Evolutionary conservation across 2,797 vertebrate genomes (phyloP), one percentile per base, ranked within the genome.

Genomic region (Peromyscus nudipes): DNA sequence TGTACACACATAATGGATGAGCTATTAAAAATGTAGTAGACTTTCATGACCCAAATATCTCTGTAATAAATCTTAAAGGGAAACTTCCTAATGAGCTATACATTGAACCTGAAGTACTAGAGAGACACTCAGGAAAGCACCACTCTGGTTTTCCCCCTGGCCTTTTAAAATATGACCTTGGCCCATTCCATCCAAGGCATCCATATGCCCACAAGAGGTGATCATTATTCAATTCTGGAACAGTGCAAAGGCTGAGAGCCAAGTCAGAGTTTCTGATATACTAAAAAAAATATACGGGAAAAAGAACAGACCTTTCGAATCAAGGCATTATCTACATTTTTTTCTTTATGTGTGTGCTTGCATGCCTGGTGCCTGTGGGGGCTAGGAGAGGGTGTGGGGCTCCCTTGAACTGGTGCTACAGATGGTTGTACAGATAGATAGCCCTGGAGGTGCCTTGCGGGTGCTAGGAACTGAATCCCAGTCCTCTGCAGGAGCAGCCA

Each of bases 41-140:
- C 29, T 92, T 96, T 97, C 16, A 67, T 49, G 93, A 88, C 8
- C 37, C 79, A 25, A 92, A 96, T 10, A 4, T 85, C 7, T 89
- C 52, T 43, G 23, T 92, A 64, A 83, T 82, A 76, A 94, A 80
- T 95, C 73, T 91, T 80, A 73, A 96, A 91, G 89, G 93, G 40
- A 93, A 93, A 90, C 84, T 82, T 88, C 55, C 60, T 62, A 80
- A 88, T 77, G 93, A 92, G 89, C 75, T 92, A 16, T 49, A 81
- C 60, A 91, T 94, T 79, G 31, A 92, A 80, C 57, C 34, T 67
- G 29, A 94, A 93, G 55, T 19, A 80, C 79, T 49, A 4, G 27
- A 86, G n/a, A 86, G 93, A 89, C 62, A 96, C 25, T 64, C 9
- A 89, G 89, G 37, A 96, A 71, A 90, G 94, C 34, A 65, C 9